Evolutionary conservation across 2,113 vertebrate genomes (phyloP), one percentile per base, ranked within the genome.

Genomic region (Cyprinodon variegatus): DNA sequence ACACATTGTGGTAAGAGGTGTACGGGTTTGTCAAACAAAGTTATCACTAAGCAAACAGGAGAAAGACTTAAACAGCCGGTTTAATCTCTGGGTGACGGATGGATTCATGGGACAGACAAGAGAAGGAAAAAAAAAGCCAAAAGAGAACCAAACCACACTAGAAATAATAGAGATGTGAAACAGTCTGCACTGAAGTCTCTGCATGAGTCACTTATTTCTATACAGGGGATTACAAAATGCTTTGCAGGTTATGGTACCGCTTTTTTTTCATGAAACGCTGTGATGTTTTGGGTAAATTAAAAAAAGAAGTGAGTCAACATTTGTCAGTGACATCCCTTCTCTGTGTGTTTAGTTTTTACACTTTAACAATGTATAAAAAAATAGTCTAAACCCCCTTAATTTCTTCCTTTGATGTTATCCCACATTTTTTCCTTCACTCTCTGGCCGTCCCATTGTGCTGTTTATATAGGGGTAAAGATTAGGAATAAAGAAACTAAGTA

Each of bases 1-100:
- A 74, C 20, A 64, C 45, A 53, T 80, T n/a, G 74, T 81, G 39
- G 80, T 61, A 59, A 68, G 38, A 37, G 68, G 14, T 22, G 68
- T 29, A n/a, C 29, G 4, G 63, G 64, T 74, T 74, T 65, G 70
- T 67, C 84, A 87, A 87, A 85, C 78, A 87, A 10, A 61, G 68
- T 86, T 90, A 88, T 88, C 84, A 71, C 40, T 77, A n/a, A 80
- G 84, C 72, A 81, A 90, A 85, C 80, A 84, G 68, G 40, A 76
- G 65, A 67, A 73, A 65, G 64, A 65, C 50, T 53, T 64, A 83
- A 78, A 83, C 85, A 86, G 70, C 70, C 83, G 77, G 15, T 68
- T 73, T 13, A 68, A 86, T 75, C 70, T 76, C 17, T 70, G 17
- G 57, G n/a, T 68, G 79, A 64, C 10, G 5, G 70, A 77, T 70